phyloP scores from a whole-genome alignment of 2,888 invertebrate genomes.

The Rhodophaea formosa region DNA sequence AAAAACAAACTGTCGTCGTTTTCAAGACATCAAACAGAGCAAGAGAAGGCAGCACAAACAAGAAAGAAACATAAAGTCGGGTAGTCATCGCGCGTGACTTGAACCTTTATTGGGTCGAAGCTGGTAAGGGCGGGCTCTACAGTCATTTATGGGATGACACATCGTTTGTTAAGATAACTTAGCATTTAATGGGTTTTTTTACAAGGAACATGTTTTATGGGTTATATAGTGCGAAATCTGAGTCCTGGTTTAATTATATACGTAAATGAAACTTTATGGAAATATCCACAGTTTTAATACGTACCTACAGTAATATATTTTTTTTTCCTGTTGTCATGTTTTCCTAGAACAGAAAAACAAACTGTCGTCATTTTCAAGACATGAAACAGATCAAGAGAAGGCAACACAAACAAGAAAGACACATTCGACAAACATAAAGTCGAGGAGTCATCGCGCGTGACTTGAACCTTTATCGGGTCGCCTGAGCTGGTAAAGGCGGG shows the following conservation, averaged over 20 bases:
- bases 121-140: slow-evolving; percentile 26
- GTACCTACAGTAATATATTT: too few species aligned
- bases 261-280: too few species aligned
- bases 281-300: too few species aligned
- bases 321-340: not conserved
- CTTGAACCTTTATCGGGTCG: slow-evolving; percentile 43
- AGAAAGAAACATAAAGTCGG: not conserved
- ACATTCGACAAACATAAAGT: not conserved
- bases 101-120: slow-evolving; percentile 41
- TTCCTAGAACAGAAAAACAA: not conserved
- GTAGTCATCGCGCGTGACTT: slow-evolving; percentile 50
- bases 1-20: slow-evolving; percentile 26
- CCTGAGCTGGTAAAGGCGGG: slow-evolving; percentile 29
- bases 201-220: too few species aligned
- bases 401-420: slow-evolving; percentile 24
- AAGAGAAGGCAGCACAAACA: slow-evolving; percentile 32
- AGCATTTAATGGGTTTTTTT: not conserved
- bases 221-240: too few species aligned
- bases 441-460: slow-evolving; percentile 47
- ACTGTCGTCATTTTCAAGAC: slow-evolving; percentile 34
- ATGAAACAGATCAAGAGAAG: slow-evolving; percentile 39
- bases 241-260: too few species aligned
- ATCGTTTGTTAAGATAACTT: slow-evolving; percentile 5
- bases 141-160: slow-evolving; percentile 25
- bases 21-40: slow-evolving; percentile 38